Conservation (phyloP, 2,888 invertebrate genomes). For the Xiphydria camelus region DNA sequence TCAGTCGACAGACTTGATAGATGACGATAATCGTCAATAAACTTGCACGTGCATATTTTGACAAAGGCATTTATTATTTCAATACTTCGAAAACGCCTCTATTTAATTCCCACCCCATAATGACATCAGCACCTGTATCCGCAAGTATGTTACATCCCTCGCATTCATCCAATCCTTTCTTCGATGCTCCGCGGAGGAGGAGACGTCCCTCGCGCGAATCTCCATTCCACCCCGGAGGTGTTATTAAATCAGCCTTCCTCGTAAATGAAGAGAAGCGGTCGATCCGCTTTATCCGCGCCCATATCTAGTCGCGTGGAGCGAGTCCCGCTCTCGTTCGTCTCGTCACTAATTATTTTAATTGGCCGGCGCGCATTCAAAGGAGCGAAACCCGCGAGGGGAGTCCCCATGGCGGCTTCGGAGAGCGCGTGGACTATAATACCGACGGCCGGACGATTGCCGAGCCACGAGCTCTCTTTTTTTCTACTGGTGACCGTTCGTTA, state of each 20-base stretch:
- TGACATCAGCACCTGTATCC: too few relatives aligned
- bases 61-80: too few relatives aligned
- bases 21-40: too few relatives aligned
- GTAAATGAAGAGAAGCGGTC: conserved; percentile 10
- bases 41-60: too few relatives aligned
- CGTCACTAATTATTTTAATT: conserved; percentile 59
- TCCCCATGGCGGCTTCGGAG: conserved; percentile 31
- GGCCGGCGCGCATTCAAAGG: conserved; percentile 57
- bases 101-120: too few relatives aligned
- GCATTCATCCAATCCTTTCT: too few relatives aligned
- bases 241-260: conserved; percentile 11
- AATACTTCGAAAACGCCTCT: too few relatives aligned
- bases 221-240: conserved; percentile 3
- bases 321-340: conserved; percentile 50
- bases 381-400: conserved; percentile 38
- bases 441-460: conserved; percentile 30
- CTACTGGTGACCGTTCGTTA: conserved; percentile 48
- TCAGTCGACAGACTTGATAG: too few relatives aligned
- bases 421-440: conserved; percentile 34
- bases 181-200: too few relatives aligned
- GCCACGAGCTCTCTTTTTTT: conserved; percentile 15
- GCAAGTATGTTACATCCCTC: too few relatives aligned
- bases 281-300: conserved; percentile 1
- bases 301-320: conserved; percentile 17
- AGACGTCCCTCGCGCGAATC: too few relatives aligned